These are phyloP conservation scores for Apis cerana DNA, from an alignment of 1,140 invertebrate genomes.

Conservation along the genomic window DNA sequence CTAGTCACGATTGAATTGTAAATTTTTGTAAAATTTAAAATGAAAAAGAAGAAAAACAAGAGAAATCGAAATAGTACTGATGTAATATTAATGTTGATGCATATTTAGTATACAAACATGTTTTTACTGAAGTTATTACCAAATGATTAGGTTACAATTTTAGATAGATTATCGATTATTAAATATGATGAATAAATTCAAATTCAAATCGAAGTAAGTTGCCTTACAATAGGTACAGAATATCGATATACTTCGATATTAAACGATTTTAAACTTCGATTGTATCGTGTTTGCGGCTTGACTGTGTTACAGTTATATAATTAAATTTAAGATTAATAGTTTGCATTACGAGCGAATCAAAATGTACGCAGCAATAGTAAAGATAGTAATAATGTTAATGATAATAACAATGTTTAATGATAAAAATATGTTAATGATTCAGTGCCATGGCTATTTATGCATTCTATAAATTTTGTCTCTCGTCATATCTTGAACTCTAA, in stretches of 20 bases:
- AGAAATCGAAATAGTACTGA: not conserved
- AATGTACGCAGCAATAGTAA: slow-evolving; percentile 29
- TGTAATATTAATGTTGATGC: slow-evolving; percentile 45
- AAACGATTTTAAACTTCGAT: slow-evolving; percentile 30
- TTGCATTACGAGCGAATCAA: slow-evolving; percentile 36
- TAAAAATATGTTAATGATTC: slow-evolving; percentile 19
- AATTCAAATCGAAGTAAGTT: slow-evolving; percentile 49
- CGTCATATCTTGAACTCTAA: not conserved
- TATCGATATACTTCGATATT: slow-evolving; percentile 10
- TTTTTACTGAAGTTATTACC: slow-evolving; percentile 41
- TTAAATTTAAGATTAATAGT: slow-evolving; percentile 24
- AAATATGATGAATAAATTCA: slow-evolving; percentile 14
- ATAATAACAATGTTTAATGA: slow-evolving; percentile 15
- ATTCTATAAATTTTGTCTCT: not conserved
- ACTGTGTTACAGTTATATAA: slow-evolving; percentile 16
- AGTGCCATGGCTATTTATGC: slow-evolving; percentile 32
- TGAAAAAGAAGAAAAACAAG: not conserved
- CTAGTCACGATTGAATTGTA: slow-evolving; percentile 34
- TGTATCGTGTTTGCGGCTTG: slow-evolving; percentile 8
- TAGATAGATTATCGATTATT: slow-evolving; percentile 43
- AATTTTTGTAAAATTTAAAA: slow-evolving; percentile 18
- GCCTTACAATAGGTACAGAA: slow-evolving; percentile 61
- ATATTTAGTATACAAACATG: slow-evolving; percentile 45
- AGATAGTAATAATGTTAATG: slow-evolving; percentile 25
- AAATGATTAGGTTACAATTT: slow-evolving; percentile 35